These are phyloP conservation scores for Craterocephalus amniculus DNA, from an alignment of 2,797 vertebrate genomes.

Conservation along the genomic window DNA sequence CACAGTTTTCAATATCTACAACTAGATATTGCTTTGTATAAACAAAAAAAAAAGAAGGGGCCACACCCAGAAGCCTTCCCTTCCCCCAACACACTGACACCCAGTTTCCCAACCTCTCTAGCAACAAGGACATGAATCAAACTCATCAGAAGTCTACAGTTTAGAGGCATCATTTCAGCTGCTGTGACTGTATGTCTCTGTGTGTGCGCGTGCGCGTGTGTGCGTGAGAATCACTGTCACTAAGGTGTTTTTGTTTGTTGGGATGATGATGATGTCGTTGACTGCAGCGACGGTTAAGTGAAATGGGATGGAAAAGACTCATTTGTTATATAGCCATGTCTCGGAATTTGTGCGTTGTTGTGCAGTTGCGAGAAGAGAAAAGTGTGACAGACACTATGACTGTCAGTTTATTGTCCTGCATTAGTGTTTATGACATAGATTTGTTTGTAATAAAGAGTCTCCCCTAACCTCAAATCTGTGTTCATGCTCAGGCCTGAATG, in stretches of 20 bases:
- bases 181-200: slow-evolving; percentile 52
- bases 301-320: slow-evolving; percentile 60
- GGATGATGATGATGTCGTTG: slow-evolving; percentile 52
- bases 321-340: slow-evolving; percentile 64
- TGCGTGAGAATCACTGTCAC: slow-evolving; percentile 36
- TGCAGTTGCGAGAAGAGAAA: slow-evolving; percentile 3
- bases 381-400: slow-evolving; percentile 5
- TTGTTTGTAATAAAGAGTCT: slow-evolving; percentile 16
- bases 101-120: slow-evolving; percentile 27
- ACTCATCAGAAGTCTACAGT: slow-evolving; percentile 62
- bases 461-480: slow-evolving; percentile 15
- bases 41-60: slow-evolving; percentile 41
- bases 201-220: slow-evolving; percentile 38
- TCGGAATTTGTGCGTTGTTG: background rate
- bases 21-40: slow-evolving; percentile 44
- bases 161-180: slow-evolving; percentile 54
- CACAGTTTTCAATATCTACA: slow-evolving; percentile 59
- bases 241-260: slow-evolving; percentile 62
- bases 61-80: slow-evolving; percentile 71
- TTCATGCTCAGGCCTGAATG: slow-evolving; percentile 1
- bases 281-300: slow-evolving; percentile 57
- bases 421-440: slow-evolving; percentile 37
- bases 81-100: slow-evolving; percentile 57
- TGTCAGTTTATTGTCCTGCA: slow-evolving; percentile 32
- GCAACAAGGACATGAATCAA: slow-evolving; percentile 39